A percentile compares a stretch with the other conserved stretches of the same genome.
Conservation (phyloP, 2,888 invertebrate species). For the Keiferia lycopersicella region DNA sequence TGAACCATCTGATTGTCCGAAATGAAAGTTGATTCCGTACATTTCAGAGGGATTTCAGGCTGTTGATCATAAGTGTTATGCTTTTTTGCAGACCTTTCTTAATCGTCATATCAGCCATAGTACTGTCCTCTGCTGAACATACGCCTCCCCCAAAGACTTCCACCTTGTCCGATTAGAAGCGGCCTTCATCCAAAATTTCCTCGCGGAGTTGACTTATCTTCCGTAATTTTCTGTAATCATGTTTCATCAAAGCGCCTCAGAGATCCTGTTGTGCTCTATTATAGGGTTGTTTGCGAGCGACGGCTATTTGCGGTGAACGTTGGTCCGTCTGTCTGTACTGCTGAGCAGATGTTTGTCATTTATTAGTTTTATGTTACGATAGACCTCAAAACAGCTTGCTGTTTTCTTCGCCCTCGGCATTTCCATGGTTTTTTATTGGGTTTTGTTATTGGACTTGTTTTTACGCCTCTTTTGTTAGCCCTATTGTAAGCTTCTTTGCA, state of each 20-base stretch:
- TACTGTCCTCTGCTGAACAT: no score
- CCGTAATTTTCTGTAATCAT: background rate
- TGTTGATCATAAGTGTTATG: no score
- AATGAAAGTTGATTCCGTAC: no score
- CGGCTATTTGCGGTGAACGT: background rate
- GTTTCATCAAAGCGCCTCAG: background rate
- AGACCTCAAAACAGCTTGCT: background rate
- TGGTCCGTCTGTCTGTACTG: background rate
- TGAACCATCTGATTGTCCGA: no score
- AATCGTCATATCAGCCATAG: no score
- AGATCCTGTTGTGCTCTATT: background rate
- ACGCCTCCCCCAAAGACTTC: no score
- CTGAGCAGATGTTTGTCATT: conserved; percentile 4
- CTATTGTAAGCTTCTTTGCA: background rate
- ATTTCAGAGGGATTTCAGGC: no score
- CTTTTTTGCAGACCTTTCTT: no score
- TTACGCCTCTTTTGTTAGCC: background rate
- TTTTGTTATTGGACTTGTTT: background rate
- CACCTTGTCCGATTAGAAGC: no score
- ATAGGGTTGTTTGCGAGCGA: conserved; percentile 4
- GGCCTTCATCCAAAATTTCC: no score
- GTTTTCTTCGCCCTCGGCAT: conserved; percentile 1
- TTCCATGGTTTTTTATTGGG: background rate
- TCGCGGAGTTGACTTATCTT: background rate
- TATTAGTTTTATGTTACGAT: background rate